Percentiles rank a stretch among this genome's conserved stretches.
These are phyloP conservation scores for Aphelinus certus DNA, from an alignment of 1,140 invertebrate species.

Conservation along the genomic window DNA sequence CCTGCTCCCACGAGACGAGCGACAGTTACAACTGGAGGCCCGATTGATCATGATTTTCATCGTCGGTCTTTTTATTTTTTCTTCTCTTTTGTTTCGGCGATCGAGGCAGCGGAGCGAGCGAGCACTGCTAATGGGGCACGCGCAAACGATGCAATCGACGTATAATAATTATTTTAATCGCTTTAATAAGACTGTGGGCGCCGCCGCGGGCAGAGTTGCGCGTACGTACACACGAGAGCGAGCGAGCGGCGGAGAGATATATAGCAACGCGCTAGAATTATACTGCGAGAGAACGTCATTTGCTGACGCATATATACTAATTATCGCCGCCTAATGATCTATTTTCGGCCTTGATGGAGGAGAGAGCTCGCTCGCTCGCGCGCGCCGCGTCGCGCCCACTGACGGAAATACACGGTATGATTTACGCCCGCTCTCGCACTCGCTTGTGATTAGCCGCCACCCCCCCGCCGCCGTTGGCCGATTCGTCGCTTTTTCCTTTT, in stretches of 20 bases:
- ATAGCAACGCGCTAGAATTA: conserved; percentile 26
- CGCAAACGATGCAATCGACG: conserved; percentile 8
- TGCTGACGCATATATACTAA: conserved; percentile 43
- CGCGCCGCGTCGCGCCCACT: background rate
- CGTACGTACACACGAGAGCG: background rate
- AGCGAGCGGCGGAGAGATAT: background rate
- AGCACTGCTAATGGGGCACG: too few relatives aligned
- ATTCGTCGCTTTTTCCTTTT: background rate
- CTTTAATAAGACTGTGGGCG: conserved; percentile 32
- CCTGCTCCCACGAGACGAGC: too few relatives aligned
- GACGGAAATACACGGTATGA: conserved; percentile 37
- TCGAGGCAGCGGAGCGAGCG: too few relatives aligned
- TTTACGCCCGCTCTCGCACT: conserved; percentile 31
- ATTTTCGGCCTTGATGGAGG: conserved; percentile 41
- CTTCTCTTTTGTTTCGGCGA: too few relatives aligned
- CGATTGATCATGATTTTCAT: conserved; percentile 36
- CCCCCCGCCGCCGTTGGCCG: too few relatives aligned
- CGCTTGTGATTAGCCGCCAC: conserved; percentile 10
- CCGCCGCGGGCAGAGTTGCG: background rate
- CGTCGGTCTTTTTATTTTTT: background rate
- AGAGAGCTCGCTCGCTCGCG: background rate
- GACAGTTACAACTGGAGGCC: too few relatives aligned
- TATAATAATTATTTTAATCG: conserved; percentile 36
- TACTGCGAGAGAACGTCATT: conserved; percentile 34
- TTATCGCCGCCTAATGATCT: conserved; percentile 43